Evolutionary conservation across 1,140 invertebrate genomes (phyloP), one percentile per base, ranked within the genome.

Genomic region (Chrysoperla carnea): DNA sequence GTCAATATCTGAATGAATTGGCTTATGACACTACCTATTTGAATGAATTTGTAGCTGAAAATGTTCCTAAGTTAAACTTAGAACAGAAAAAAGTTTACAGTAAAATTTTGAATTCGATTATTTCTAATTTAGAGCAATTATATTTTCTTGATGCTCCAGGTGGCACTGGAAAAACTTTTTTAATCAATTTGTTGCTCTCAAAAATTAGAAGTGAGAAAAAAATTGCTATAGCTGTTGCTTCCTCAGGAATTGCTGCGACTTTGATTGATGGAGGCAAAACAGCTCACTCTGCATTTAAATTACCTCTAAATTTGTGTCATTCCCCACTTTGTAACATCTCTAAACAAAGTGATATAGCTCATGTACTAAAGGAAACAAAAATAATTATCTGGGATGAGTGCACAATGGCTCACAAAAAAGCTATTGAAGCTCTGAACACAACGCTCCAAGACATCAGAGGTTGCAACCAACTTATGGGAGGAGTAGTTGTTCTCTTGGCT

Each of bases 191-290:
- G 8, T 37, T 60, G 6, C 42, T 60, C 12, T 48, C 49, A n/a
- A 36, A 40, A 31, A 42, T 62, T 6, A 37, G 52, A 48, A 46
- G 31, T 8, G 1, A 52, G 31, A 43, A 50, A 15, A 31, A 46
- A 27, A 52, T 56, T 39, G 54, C 55, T 23, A 23, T 65, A 29
- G 56, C 60, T 6, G 44, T 62, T 14, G 64, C 64, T 29, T 65
- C 55, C 37, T 70, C 68, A 28, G 68, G 66, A 41, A 70, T 74
- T 40, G 68, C 69, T 13, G 64, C 68, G 23, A 70, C 62, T 36
- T 54, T 71, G 17, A 44, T 72, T 39, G 46, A 60, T 52, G 49
- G 50, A 12, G 39, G 52, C 23, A 45, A 54, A 45, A 53, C 50
- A 36, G 51, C 56, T 37, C 56, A 55, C 53, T 56, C 50, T 35